phyloP scores from a whole-genome alignment of 2,113 vertebrate species.

The Macaca fascicularis region T2T-MFA8v1.1 NC_088379.1:94894001-94894500 shows the following conservation, averaged over 20 bases:
- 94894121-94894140: background rate
- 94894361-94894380: background rate
- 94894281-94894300: background rate
- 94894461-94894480: background rate
- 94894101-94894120: background rate
- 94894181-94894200: background rate
- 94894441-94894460: background rate
- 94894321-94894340: background rate
- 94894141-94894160: background rate
- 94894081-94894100: background rate
- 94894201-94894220: background rate
- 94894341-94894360: background rate
- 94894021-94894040: background rate
- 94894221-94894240: background rate
- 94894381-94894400: background rate
- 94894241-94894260: background rate
- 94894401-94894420: background rate
- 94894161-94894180: background rate
- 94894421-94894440: background rate
- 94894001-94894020: background rate
- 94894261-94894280: background rate
- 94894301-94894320: background rate
- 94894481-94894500: background rate
- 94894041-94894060: background rate
- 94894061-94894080: background rate